Evolutionary conservation across 2,113 vertebrate species (phyloP), one percentile per base, ranked within the genome.

Genomic region (Tretioscincus oriximinensis): DNA sequence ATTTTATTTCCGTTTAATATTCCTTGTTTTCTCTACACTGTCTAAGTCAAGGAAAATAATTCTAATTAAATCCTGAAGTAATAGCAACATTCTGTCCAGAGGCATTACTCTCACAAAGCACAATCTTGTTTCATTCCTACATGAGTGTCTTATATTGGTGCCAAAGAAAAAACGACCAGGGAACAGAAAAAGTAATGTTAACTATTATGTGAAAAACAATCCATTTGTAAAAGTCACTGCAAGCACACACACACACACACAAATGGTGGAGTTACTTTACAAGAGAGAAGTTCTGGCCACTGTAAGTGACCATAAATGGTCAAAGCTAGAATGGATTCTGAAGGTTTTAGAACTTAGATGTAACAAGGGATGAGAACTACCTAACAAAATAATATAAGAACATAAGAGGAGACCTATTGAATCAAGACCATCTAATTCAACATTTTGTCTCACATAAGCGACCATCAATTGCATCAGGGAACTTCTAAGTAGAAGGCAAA

Each of bases 31-130:
- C 86, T 88, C 88, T 91, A 86, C 82, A 86, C 86, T 73, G 82
- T 78, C 82, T 90, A 89, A 92, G 86, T 90, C 84, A 81, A 51
- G 65, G 83, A 90, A 86, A 93, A 88, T 82, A 88, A 86, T 90
- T 88, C 81, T 86, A 92, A 87, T 88, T 88, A 83, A 81, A 88
- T 87, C 85, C 89, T 90, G 90, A 81, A 90, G 85, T 86, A 90
- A 91, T 89, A 90, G 80, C 73, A 88, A 78, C 88, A 84, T 87
- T 90, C 87, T 88, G 75, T 83, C 81, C 68, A 81, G 78, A 88
- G 45, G 86, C 72, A 89, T 84, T 80, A 79, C 31, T 80, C 78
- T 83, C 84, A 75, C 54, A 64, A 71, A 84, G 78, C 90, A 69
- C 69, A 83, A 74, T 85, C 78, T 76, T 74, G 72, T 73, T 76